Evolutionary conservation across 2,113 vertebrate species (phyloP).

Genomic region (Chaetodon trifascialis): DNA sequence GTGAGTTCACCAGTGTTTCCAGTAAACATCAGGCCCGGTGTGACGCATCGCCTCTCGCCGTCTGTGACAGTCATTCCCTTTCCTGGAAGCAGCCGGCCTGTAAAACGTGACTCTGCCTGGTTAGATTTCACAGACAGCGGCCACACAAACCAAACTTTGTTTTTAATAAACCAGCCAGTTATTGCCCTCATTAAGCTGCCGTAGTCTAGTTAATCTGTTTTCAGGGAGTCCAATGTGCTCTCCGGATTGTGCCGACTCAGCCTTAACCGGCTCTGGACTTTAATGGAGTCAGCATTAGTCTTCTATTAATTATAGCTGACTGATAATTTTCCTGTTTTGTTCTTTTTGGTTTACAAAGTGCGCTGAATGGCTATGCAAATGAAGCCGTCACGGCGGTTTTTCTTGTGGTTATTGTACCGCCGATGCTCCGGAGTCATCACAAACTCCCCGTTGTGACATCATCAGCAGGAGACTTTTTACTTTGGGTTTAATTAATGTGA

Average conservation of each 20-base stretch:
- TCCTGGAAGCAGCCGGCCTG: slow-evolving; percentile 63
- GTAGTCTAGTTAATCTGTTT: slow-evolving; percentile 63
- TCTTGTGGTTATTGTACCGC: not conserved
- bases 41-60: slow-evolving; percentile 53
- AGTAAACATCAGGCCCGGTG: slow-evolving; percentile 47
- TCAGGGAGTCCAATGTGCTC: slow-evolving; percentile 48
- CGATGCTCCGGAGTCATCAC: not conserved
- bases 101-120: slow-evolving; percentile 36
- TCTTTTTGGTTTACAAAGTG: slow-evolving; percentile 41
- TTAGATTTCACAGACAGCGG: slow-evolving; percentile 36
- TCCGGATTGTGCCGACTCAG: slow-evolving; percentile 61
- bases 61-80: slow-evolving; percentile 58
- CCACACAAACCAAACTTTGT: slow-evolving; percentile 44
- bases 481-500: not conserved
- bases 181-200: slow-evolving; percentile 58
- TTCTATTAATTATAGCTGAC: slow-evolving; percentile 71
- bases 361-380: slow-evolving; percentile 39
- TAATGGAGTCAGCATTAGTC: slow-evolving; percentile 70
- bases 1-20: slow-evolving; percentile 63
- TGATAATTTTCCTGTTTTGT: slow-evolving; percentile 65
- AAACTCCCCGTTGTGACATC: not conserved
- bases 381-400: slow-evolving; percentile 21
- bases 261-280: slow-evolving; percentile 41
- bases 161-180: slow-evolving; percentile 61
- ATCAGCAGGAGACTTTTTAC: not conserved